phyloP scores from a whole-genome alignment of 2,888 invertebrate genomes.

The Elmis aenea region DNA sequence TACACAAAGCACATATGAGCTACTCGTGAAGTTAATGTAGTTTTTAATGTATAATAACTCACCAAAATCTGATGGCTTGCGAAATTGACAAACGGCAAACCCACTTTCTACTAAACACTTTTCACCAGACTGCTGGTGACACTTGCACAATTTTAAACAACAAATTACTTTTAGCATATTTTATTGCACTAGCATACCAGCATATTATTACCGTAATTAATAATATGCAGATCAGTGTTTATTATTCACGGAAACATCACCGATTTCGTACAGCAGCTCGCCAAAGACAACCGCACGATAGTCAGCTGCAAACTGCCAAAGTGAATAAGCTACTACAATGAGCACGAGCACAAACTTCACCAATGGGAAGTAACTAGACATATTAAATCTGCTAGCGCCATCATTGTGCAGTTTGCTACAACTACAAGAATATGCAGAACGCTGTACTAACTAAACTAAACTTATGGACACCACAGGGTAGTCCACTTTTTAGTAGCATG shows the following conservation, averaged over 20 bases:
- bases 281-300: constrained; percentile 34
- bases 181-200: constrained; percentile 31
- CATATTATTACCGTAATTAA: constrained; percentile 19
- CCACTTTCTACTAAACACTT: constrained; percentile 46
- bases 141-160: constrained; percentile 43
- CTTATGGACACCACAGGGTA: too few relatives aligned
- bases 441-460: too few relatives aligned
- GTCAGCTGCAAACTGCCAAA: constrained; percentile 42
- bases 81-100: constrained; percentile 41
- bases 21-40: too few relatives aligned
- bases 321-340: constrained; percentile 22
- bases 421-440: too few relatives aligned
- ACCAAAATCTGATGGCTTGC: constrained; percentile 40
- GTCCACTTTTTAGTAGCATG: too few relatives aligned
- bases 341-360: too few relatives aligned
- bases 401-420: too few relatives aligned
- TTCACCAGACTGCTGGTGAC: constrained; percentile 38
- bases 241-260: constrained; percentile 37
- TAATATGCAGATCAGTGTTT: constrained; percentile 19
- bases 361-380: too few relatives aligned
- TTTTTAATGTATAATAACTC: too few relatives aligned
- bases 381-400: too few relatives aligned
- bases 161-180: constrained; percentile 39
- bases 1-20: too few relatives aligned
- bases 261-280: constrained; percentile 35